Percentiles rank a stretch among this genome's conserved stretches.
phyloP scores from a whole-genome alignment of 2,888 invertebrate species.

The Perizoma affinitatum region DNA sequence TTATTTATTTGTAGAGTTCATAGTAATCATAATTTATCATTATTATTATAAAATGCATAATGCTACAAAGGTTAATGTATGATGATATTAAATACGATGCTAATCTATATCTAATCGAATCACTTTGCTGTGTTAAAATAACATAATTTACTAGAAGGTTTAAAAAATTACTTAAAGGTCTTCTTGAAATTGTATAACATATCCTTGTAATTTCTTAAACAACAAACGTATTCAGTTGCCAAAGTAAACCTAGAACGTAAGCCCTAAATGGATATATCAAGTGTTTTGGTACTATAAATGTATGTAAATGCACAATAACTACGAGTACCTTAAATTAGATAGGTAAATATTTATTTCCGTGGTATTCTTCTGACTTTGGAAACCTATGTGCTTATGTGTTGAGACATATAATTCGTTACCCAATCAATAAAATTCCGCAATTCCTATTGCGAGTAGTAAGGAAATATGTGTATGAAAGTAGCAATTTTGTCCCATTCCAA shows the following conservation, averaged over 20 bases:
- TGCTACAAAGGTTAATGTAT: no score
- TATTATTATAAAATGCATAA: no score
- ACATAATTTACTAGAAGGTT: not conserved
- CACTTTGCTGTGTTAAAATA: not conserved
- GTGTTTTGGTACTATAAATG: not conserved
- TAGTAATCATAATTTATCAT: not conserved
- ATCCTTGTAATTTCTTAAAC: not conserved
- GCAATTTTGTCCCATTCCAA: no score
- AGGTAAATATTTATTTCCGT: no score
- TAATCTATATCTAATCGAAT: no score
- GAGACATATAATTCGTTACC: no score
- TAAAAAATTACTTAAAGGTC: not conserved
- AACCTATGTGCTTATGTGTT: no score
- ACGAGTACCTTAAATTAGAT: not conserved
- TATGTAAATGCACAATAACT: not conserved
- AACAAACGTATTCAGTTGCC: slow-evolving; percentile 25
- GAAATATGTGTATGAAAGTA: no score
- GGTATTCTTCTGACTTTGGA: no score
- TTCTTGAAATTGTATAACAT: not conserved
- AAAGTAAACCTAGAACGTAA: slow-evolving; percentile 13
- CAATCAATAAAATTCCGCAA: no score
- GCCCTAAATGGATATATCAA: not conserved
- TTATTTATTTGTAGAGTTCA: slow-evolving; percentile 27
- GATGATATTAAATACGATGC: no score
- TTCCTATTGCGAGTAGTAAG: no score